A percentile compares a stretch with the other conserved stretches of the same genome.
phyloP scores from a whole-genome alignment of 1,140 invertebrate species.

The Drosophila ananassae region DNA sequence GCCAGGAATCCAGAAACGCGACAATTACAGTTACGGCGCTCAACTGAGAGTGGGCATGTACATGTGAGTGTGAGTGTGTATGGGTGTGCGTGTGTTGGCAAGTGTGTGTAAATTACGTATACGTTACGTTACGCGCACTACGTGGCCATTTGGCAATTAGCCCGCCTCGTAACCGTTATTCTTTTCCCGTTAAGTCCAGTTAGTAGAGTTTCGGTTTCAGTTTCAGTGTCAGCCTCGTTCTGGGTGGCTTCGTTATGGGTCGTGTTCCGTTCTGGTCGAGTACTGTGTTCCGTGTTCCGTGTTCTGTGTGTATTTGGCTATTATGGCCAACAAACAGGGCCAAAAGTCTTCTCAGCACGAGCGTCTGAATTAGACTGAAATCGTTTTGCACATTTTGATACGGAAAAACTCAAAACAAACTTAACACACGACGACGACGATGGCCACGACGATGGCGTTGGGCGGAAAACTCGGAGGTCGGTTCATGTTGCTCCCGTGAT shows the following conservation, averaged over 20 bases:
- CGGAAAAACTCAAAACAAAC: conserved; percentile 84
- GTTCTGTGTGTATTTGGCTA: conserved; percentile 22
- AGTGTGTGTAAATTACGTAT: conserved; percentile 31
- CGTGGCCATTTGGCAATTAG: conserved; percentile 52
- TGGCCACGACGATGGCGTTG: conserved; percentile 50
- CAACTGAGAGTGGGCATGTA: conserved; percentile 41
- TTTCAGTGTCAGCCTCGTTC: conserved; percentile 4
- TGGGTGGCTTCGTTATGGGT: conserved; percentile 16
- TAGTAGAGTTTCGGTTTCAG: background rate
- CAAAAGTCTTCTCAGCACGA: conserved; percentile 84
- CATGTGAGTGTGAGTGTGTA: conserved; percentile 32
- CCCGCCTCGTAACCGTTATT: conserved; percentile 14
- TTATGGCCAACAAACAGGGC: conserved; percentile 68
- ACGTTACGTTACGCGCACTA: conserved; percentile 69
- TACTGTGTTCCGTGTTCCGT: conserved; percentile 8
- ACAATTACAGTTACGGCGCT: conserved; percentile 31
- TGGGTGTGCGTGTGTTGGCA: conserved; percentile 20
- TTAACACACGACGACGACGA: conserved; percentile 64
- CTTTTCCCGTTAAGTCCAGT: conserved; percentile 4
- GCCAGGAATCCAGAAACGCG: conserved; percentile 16
- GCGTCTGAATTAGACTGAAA: conserved; percentile 84
- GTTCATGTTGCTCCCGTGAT: conserved; percentile 10
- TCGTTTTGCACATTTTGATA: conserved; percentile 84
- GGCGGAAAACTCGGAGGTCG: conserved; percentile 54
- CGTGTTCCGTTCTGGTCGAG: background rate